phyloP scores from a whole-genome alignment of 2,797 vertebrate species.

The Malurus leucopterus region DNA sequence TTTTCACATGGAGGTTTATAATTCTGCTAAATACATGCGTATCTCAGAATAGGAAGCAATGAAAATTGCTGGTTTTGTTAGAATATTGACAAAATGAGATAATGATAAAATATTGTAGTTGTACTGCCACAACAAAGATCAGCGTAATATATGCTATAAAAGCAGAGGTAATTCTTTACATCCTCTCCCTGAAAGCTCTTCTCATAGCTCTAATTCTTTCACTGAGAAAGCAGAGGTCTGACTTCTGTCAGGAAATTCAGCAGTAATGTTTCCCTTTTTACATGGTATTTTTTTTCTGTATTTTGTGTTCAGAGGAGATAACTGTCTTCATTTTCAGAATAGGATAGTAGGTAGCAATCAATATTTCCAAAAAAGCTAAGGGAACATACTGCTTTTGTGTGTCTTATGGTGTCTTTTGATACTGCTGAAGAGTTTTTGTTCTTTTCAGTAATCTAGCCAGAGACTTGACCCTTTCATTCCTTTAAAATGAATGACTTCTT shows the following conservation, averaged over 20 bases:
- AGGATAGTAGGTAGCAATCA: slow-evolving; percentile 37
- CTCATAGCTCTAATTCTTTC: slow-evolving; percentile 10
- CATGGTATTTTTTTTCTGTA: background rate
- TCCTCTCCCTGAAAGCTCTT: background rate
- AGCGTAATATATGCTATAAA: background rate
- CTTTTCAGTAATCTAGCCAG: slow-evolving; percentile 30
- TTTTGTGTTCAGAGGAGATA: slow-evolving; percentile 18
- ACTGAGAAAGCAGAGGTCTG: slow-evolving; percentile 6
- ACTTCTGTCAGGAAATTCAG: slow-evolving; percentile 27
- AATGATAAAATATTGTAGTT: background rate
- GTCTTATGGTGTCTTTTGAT: slow-evolving; percentile 14
- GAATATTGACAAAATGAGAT: background rate
- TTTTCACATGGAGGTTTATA: background rate
- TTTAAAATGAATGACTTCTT: slow-evolving; percentile 3
- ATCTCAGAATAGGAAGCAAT: background rate
- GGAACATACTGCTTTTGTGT: slow-evolving; percentile 8
- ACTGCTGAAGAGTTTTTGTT: slow-evolving; percentile 19
- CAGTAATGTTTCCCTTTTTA: slow-evolving; percentile 8
- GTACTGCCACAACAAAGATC: background rate
- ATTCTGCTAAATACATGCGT: background rate
- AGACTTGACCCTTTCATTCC: slow-evolving; percentile 31
- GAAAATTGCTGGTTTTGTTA: background rate
- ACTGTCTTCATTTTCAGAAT: slow-evolving; percentile 4
- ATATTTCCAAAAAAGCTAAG: slow-evolving; percentile 23
- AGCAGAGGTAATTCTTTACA: slow-evolving; percentile 2